Conservation (phyloP, 2,113 vertebrate genomes). For the Macheiramphus alcinus region DNA sequence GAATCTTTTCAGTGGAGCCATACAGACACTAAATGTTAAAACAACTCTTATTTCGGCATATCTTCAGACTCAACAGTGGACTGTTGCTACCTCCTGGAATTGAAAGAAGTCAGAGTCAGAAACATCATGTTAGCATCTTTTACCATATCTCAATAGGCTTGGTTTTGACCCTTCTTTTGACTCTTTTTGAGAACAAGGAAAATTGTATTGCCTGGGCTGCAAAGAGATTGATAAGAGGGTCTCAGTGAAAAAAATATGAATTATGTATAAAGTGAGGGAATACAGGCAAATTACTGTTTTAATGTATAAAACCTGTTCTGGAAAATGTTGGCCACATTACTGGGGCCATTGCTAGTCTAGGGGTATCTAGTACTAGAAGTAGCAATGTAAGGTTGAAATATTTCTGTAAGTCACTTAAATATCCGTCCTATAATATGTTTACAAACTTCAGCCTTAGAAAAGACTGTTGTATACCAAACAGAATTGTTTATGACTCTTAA, state of each 20-base stretch:
- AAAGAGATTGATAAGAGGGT: not conserved
- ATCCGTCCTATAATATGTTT: not conserved
- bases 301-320: not conserved
- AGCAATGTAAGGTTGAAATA: not conserved
- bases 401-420: not conserved
- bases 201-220: not conserved
- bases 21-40: not conserved
- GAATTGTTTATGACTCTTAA: not conserved
- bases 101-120: not conserved
- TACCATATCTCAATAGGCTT: not conserved
- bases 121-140: not conserved
- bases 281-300: not conserved
- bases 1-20: not conserved
- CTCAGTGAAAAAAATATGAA: not conserved
- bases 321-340: not conserved
- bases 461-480: not conserved
- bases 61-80: not conserved
- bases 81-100: not conserved
- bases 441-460: not conserved
- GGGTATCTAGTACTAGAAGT: not conserved
- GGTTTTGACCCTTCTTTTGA: not conserved
- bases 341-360: no score
- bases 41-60: not conserved
- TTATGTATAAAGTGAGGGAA: not conserved
- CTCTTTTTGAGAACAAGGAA: not conserved